These are phyloP conservation scores for Andrena camellia DNA, from an alignment of 2,888 invertebrate genomes.

Conservation along the genomic window DNA sequence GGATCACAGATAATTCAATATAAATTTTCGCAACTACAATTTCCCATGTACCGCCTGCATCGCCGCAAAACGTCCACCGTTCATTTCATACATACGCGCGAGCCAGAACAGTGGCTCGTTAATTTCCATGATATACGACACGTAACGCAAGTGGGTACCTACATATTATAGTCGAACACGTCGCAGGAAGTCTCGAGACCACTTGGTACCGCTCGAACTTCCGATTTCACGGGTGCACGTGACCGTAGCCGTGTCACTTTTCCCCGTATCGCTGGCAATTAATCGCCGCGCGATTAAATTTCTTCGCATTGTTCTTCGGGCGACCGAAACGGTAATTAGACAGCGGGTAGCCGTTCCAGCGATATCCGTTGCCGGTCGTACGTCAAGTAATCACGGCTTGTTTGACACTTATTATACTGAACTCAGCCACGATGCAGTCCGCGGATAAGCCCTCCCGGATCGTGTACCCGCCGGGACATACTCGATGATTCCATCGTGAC, in stretches of 20 bases:
- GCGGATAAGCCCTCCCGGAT: conserved; percentile 54
- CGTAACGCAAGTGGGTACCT: no score
- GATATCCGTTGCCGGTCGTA: conserved; percentile 41
- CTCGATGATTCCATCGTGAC: conserved; percentile 34
- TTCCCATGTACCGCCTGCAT: no score
- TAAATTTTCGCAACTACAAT: no score
- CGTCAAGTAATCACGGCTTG: conserved; percentile 61
- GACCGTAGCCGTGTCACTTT: conserved; percentile 40
- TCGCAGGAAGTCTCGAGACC: conserved; percentile 5
- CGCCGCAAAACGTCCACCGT: no score
- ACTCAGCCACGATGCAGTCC: conserved; percentile 46
- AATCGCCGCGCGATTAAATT: conserved; percentile 45
- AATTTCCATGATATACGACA: no score
- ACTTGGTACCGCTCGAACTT: not conserved
- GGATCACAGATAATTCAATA: no score
- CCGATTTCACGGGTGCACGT: conserved; percentile 28
- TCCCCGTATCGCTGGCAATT: conserved; percentile 43
- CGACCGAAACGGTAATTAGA: conserved; percentile 53
- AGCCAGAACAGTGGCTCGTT: no score
- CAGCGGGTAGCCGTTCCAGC: conserved; percentile 36
- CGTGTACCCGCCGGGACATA: conserved; percentile 45
- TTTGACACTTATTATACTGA: conserved; percentile 62
- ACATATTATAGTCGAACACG: not conserved
- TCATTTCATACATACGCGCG: no score
- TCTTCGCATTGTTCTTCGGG: conserved; percentile 43